Evolutionary conservation across 2,113 vertebrate genomes (phyloP).

Genomic region (Brachirus orientalis): DNA sequence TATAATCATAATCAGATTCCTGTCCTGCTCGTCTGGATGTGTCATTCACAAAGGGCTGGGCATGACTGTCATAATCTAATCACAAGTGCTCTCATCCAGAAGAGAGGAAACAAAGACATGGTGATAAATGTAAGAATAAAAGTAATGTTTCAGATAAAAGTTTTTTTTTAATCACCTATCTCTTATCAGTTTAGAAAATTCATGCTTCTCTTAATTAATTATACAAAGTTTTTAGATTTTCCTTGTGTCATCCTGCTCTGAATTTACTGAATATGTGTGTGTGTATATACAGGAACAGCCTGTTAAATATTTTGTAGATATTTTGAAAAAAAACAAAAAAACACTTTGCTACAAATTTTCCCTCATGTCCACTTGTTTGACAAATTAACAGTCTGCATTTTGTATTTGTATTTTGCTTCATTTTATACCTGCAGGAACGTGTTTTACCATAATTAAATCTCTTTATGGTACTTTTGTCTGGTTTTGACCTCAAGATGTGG

Average conservation of each 20-base stretch:
- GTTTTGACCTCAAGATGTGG: too few relatives aligned
- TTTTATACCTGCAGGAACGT: constrained; percentile 38
- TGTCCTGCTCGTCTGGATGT: constrained; percentile 46
- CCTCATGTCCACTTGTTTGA: constrained; percentile 10
- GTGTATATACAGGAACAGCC: too few relatives aligned
- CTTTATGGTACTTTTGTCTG: neutral
- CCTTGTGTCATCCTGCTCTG: neutral
- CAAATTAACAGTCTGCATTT: constrained; percentile 21
- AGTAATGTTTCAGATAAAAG: neutral
- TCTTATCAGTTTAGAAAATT: constrained; percentile 9
- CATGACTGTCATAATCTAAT: constrained; percentile 28
- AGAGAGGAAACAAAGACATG: constrained; percentile 17
- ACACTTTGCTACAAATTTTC: too few relatives aligned
- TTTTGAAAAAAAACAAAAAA: too few relatives aligned
- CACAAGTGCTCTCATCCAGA: constrained; percentile 5
- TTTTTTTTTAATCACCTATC: constrained; percentile 8
- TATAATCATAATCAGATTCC: constrained; percentile 61
- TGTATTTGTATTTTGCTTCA: constrained; percentile 10
- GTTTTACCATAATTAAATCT: constrained; percentile 43
- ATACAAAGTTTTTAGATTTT: neutral
- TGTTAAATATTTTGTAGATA: too few relatives aligned
- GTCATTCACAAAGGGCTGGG: constrained; percentile 31
- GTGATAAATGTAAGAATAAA: neutral
- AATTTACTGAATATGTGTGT: too few relatives aligned
- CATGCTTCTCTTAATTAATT: constrained; percentile 19